These are phyloP conservation scores for Suricata suricatta DNA, from an alignment of 2,113 vertebrate species.

Conservation along the genomic window DNA sequence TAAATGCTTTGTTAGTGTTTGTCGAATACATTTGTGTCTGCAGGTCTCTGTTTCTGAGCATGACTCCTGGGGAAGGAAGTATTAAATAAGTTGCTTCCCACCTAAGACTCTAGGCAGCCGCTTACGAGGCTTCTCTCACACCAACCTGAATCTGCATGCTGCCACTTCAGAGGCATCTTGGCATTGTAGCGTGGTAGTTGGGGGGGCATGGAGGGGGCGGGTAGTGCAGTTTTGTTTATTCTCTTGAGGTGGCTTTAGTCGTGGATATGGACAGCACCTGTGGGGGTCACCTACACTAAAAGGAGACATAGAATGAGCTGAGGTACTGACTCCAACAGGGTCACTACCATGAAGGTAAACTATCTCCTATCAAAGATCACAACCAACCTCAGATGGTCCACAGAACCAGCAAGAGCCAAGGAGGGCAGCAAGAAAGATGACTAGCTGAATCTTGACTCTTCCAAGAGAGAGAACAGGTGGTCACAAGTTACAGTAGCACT, in stretches of 20 bases:
- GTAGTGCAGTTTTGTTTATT: background rate
- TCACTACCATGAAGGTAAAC: background rate
- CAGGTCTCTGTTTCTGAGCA: background rate
- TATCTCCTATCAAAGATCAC: background rate
- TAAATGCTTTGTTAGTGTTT: background rate
- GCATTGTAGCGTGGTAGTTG: accelerated
- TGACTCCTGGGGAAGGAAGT: background rate
- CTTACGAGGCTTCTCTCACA: background rate
- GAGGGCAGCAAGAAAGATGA: background rate
- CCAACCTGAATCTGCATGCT: background rate
- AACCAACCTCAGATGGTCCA: background rate
- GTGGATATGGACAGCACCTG: background rate
- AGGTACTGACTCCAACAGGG: background rate
- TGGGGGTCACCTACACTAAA: background rate
- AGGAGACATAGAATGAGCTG: accelerated
- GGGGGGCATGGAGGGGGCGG: too few relatives aligned
- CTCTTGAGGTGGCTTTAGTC: background rate
- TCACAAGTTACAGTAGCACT: background rate
- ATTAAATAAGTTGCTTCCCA: background rate
- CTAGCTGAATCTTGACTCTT: too few relatives aligned
- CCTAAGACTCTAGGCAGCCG: too few relatives aligned
- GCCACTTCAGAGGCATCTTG: background rate
- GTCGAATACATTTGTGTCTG: background rate
- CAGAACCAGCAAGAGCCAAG: background rate
- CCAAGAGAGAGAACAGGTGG: background rate